phyloP scores from a whole-genome alignment of 2,113 vertebrate species.

The Macaca mulatta region DNA sequence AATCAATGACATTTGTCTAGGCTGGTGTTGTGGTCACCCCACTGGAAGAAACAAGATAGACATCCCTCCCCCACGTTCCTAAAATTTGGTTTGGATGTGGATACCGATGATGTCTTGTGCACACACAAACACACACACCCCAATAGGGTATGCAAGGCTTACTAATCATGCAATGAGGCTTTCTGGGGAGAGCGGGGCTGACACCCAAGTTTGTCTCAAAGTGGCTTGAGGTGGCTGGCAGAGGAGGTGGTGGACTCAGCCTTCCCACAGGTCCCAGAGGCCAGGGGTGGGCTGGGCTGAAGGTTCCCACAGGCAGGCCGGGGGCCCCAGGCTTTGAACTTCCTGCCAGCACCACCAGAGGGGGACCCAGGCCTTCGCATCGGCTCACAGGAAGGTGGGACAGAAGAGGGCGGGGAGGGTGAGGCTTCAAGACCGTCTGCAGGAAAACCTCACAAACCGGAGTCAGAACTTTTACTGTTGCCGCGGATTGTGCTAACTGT shows the following conservation, averaged over 20 bases:
- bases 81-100: neutral
- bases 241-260: too few relatives aligned
- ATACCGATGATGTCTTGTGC: accelerated
- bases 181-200: neutral
- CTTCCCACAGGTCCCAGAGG: neutral
- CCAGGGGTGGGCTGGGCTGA: neutral
- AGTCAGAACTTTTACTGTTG: too few relatives aligned
- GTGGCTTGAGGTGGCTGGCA: neutral
- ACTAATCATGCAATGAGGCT: neutral
- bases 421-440: neutral
- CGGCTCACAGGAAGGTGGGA: neutral
- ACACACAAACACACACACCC: too few relatives aligned
- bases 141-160: neutral
- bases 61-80: accelerated
- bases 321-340: neutral
- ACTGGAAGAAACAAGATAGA: neutral
- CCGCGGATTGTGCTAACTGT: neutral
- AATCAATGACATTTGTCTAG: accelerated
- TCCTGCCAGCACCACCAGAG: too few relatives aligned
- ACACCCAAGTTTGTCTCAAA: neutral
- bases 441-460: neutral
- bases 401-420: neutral
- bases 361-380: too few relatives aligned
- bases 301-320: neutral
- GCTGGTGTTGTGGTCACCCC: neutral